Percentiles rank a stretch among this genome's conserved stretches.
Evolutionary conservation across 2,797 vertebrate species (phyloP).

Genomic region (Anguilla anguilla): DNA sequence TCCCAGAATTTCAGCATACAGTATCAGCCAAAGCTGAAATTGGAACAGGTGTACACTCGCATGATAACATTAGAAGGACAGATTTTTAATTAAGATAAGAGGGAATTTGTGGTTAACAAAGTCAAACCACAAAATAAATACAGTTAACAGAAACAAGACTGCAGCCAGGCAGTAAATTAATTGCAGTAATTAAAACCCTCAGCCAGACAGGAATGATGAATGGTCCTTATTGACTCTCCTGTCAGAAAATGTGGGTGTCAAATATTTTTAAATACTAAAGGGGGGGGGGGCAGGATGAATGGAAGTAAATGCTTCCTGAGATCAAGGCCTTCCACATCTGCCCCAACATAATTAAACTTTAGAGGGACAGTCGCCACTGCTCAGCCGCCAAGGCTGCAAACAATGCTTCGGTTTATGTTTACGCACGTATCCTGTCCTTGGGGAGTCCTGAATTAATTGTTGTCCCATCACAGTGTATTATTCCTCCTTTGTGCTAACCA

Average conservation of each 20-base stretch:
- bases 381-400: not conserved
- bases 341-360: slow-evolving; percentile 43
- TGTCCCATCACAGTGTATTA: not conserved
- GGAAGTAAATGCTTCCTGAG: slow-evolving; percentile 31
- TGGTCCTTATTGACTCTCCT: slow-evolving; percentile 65
- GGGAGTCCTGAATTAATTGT: slow-evolving; percentile 26
- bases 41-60: slow-evolving; percentile 4
- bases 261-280: slow-evolving; percentile 49
- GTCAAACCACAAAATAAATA: slow-evolving; percentile 45
- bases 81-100: slow-evolving; percentile 23
- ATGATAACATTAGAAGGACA: slow-evolving; percentile 16
- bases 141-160: slow-evolving; percentile 34
- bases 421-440: not conserved
- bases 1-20: not conserved
- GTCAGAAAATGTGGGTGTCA: slow-evolving; percentile 50
- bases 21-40: not conserved
- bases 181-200: slow-evolving; percentile 69
- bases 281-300: slow-evolving; percentile 13
- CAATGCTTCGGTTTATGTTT: not conserved
- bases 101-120: slow-evolving; percentile 11
- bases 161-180: slow-evolving; percentile 61
- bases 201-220: slow-evolving; percentile 66
- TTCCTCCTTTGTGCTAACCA: not conserved
- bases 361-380: not conserved
- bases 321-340: slow-evolving; percentile 41